These are phyloP conservation scores for Beaufortia kweichowensis DNA, from an alignment of 2,113 vertebrate genomes.

Conservation along the genomic window DNA sequence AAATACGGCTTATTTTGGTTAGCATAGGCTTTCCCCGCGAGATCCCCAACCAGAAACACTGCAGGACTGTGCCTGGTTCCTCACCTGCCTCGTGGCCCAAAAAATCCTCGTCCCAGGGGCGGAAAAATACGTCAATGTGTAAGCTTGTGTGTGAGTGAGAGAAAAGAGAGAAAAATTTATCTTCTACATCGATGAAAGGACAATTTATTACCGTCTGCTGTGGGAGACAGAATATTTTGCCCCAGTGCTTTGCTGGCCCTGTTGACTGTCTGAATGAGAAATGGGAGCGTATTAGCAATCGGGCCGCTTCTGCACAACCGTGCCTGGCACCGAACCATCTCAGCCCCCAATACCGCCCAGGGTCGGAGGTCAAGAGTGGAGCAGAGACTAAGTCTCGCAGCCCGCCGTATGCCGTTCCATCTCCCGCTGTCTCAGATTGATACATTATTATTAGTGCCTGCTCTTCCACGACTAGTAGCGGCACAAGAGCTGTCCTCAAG, in stretches of 20 bases:
- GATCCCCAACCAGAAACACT: conserved; percentile 11
- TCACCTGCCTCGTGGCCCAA: conserved; percentile 26
- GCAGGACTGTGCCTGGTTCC: conserved; percentile 14
- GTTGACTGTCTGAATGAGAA: conserved; percentile 86
- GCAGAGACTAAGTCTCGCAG: conserved; percentile 54
- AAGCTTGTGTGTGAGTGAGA: conserved; percentile 32
- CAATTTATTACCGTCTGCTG: conserved; percentile 93
- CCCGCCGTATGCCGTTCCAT: conserved; percentile 60
- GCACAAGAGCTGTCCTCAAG: conserved; percentile 23
- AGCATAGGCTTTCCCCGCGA: conserved; percentile 12
- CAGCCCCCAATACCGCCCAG: conserved; percentile 63
- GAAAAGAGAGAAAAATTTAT: conserved; percentile 76
- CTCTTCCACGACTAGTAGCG: conserved; percentile 25
- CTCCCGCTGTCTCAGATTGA: conserved; percentile 56
- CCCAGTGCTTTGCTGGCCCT: conserved; percentile 80
- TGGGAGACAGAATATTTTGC: conserved; percentile 89
- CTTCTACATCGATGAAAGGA: conserved; percentile 85
- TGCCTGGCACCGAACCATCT: conserved; percentile 70
- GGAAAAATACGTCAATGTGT: conserved; percentile 30
- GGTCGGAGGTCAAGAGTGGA: conserved; percentile 68
- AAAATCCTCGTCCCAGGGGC: conserved; percentile 56
- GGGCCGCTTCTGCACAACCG: conserved; percentile 59
- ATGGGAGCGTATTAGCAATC: conserved; percentile 82
- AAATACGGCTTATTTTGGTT: conserved; percentile 47
- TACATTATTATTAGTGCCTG: conserved; percentile 44